phyloP scores from a whole-genome alignment of 2,113 vertebrate species.

The Triplophysa dalaica region DNA sequence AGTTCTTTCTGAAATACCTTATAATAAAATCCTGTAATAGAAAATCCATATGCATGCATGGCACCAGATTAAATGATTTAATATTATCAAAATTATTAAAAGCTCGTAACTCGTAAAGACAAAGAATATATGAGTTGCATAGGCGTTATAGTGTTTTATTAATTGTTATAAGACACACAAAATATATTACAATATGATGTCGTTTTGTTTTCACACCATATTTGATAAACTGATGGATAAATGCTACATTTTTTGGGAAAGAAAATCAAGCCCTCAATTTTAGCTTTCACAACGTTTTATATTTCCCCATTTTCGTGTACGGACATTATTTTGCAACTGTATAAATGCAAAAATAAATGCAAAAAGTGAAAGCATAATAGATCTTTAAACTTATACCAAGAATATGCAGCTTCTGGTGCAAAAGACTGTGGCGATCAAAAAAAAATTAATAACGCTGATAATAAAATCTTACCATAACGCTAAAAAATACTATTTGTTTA shows the following conservation, averaged over 20 bases:
- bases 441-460: not conserved
- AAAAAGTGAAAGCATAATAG: not conserved
- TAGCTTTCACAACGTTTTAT: not conserved
- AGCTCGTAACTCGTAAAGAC: not conserved
- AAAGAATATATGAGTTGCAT: not conserved
- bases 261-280: not conserved
- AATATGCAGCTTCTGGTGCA: not conserved
- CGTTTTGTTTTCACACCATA: not conserved
- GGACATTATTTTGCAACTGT: too few relatives aligned
- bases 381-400: not conserved
- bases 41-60: not conserved
- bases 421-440: not conserved
- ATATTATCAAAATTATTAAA: not conserved
- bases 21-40: not conserved
- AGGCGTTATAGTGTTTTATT: not conserved
- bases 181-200: not conserved
- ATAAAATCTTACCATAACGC: not conserved
- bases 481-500: constrained; percentile 50
- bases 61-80: not conserved
- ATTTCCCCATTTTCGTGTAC: too few relatives aligned
- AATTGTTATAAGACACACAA: not conserved
- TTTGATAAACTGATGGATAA: not conserved
- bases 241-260: too few relatives aligned
- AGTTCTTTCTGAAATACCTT: not conserved
- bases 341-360: too few relatives aligned